Conservation (phyloP, 2,113 vertebrate species). For the Tupaia tana region DNA sequence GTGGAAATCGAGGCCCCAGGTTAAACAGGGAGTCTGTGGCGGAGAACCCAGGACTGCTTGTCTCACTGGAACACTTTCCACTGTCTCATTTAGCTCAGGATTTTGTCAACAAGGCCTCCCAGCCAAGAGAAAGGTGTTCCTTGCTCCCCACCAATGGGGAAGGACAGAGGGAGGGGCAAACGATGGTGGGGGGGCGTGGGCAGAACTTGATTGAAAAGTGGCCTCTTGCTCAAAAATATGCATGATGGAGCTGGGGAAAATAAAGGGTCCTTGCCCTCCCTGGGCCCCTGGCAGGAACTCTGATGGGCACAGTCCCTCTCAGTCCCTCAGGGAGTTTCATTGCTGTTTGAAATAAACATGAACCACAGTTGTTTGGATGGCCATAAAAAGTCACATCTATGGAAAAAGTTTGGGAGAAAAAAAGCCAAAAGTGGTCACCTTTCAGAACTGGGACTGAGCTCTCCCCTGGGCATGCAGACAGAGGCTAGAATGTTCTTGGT, state of each 20-base stretch:
- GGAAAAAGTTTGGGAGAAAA: background rate
- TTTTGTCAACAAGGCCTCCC: background rate
- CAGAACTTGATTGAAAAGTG: background rate
- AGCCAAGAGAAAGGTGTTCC: background rate
- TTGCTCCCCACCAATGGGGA: background rate
- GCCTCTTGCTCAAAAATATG: background rate
- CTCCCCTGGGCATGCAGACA: background rate
- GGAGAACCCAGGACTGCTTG: background rate
- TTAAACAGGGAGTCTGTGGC: background rate
- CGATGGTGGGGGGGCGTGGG: background rate
- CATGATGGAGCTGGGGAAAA: background rate
- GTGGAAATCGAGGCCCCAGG: background rate
- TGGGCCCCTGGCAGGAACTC: background rate
- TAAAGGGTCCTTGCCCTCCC: background rate
- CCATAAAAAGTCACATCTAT: background rate
- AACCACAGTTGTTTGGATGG: background rate
- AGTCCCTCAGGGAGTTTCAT: background rate
- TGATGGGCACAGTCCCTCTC: background rate
- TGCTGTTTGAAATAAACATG: background rate
- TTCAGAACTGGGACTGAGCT: background rate
- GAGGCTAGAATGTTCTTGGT: background rate
- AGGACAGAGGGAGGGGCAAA: background rate
- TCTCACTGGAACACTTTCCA: background rate
- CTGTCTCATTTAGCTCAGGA: background rate
- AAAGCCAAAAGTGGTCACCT: background rate